Conservation (phyloP, 30 jellyfish, hydroid and myxozoan species). For the Chironex yamaguchii region DNA sequence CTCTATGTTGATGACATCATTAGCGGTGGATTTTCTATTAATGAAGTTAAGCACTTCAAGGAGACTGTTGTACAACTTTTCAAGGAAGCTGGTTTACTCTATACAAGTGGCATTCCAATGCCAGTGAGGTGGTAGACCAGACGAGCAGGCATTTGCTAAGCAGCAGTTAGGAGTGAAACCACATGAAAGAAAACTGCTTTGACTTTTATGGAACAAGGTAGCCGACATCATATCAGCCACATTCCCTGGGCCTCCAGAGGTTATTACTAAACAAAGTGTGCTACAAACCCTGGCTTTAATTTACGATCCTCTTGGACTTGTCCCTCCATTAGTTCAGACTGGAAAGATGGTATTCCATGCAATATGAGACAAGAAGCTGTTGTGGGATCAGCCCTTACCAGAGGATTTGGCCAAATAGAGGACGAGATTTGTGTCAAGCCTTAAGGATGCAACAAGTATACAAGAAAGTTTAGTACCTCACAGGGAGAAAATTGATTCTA, state of each 20-base stretch:
- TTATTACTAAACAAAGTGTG: slow-evolving; percentile 28
- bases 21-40: slow-evolving; percentile 11
- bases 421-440: slow-evolving; percentile 15
- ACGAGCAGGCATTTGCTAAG: slow-evolving; percentile 57
- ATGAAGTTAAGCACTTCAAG: slow-evolving; percentile 26
- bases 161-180: slow-evolving; percentile 50
- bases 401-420: slow-evolving; percentile 40
- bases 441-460: slow-evolving; percentile 36
- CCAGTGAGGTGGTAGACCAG: slow-evolving; percentile 15
- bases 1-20: slow-evolving; percentile 59
- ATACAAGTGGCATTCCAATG: slow-evolving; percentile 79
- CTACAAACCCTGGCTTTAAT: slow-evolving; percentile 42
- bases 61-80: slow-evolving; percentile 31
- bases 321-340: slow-evolving; percentile 41
- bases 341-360: slow-evolving; percentile 59
- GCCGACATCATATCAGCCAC: slow-evolving; percentile 46
- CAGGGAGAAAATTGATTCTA: slow-evolving; percentile 5
- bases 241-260: slow-evolving; percentile 28
- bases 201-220: slow-evolving; percentile 73
- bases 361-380: slow-evolving; percentile 61
- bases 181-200: slow-evolving; percentile 61
- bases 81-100: slow-evolving; percentile 49
- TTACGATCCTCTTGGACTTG: slow-evolving; percentile 73
- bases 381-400: slow-evolving; percentile 69
- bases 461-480: slow-evolving; percentile 57